Conservation (phyloP, 2,797 vertebrate species). For the Myiotriccus ornatus region DNA sequence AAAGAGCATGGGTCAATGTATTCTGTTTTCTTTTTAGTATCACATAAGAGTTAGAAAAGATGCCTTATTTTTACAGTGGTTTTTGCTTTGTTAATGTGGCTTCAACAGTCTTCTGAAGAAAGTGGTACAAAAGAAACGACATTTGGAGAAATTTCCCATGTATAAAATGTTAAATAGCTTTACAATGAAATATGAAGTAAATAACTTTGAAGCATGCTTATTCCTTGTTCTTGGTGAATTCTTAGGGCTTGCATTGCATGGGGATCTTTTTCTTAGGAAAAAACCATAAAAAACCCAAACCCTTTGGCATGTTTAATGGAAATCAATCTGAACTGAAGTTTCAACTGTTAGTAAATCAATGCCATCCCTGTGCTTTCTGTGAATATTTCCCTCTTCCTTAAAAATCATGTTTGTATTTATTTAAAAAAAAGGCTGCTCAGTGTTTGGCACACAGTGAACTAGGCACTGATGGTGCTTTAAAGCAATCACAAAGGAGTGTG, state of each 20-base stretch:
- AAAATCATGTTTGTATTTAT: neutral
- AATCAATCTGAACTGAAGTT: slow-evolving; percentile 51
- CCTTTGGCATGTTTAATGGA: slow-evolving; percentile 47
- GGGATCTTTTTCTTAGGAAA: slow-evolving; percentile 34
- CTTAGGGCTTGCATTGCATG: neutral
- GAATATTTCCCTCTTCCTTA: neutral
- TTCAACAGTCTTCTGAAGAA: neutral
- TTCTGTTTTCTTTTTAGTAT: neutral
- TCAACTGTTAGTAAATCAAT: slow-evolving; percentile 57
- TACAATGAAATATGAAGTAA: slow-evolving; percentile 31
- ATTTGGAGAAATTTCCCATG: neutral
- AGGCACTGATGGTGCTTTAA: neutral
- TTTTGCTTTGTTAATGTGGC: neutral
- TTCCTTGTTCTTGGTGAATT: slow-evolving; percentile 44
- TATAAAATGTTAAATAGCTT: slow-evolving; percentile 25
- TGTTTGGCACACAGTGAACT: neutral
- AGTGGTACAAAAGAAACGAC: neutral
- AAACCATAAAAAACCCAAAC: neutral
- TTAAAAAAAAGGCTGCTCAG: neutral
- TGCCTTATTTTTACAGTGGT: neutral
- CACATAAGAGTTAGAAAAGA: neutral
- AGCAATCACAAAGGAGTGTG: neutral
- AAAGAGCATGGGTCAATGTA: neutral
- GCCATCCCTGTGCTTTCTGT: slow-evolving; percentile 14
- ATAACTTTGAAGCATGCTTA: slow-evolving; percentile 7